Evolutionary conservation across 2,113 vertebrate genomes (phyloP).

Genomic region (Oryzias woworae): DNA sequence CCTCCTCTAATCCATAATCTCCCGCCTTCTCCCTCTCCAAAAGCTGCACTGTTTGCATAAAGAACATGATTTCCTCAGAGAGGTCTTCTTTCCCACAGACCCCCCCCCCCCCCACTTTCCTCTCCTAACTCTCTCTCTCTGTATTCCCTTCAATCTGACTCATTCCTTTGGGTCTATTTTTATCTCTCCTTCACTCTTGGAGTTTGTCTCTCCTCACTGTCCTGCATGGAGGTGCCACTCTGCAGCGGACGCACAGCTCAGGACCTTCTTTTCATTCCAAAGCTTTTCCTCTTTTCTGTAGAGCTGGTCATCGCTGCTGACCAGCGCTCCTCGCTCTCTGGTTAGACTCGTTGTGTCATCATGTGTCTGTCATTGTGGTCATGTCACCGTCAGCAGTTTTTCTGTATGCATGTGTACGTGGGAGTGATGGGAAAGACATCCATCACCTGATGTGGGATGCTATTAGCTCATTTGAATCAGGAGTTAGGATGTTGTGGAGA

Average conservation of each 20-base stretch:
- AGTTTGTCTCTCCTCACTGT: conserved; percentile 21
- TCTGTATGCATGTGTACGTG: conserved; percentile 26
- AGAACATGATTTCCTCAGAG: conserved; percentile 64
- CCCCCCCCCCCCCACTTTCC: conserved; percentile 13
- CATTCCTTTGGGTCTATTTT: conserved; percentile 79
- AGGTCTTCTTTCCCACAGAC: conserved; percentile 41
- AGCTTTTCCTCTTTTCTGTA: conserved; percentile 5
- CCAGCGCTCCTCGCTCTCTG: conserved; percentile 22
- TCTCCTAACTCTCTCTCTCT: conserved; percentile 47
- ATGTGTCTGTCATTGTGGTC: conserved; percentile 15
- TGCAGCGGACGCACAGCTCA: conserved; percentile 44
- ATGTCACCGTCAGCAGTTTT: conserved; percentile 26
- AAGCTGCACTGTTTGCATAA: conserved; percentile 67
- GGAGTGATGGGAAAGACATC: conserved; percentile 5
- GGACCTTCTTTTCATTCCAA: conserved; percentile 29
- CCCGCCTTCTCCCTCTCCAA: conserved; percentile 45
- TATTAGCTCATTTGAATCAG: no score
- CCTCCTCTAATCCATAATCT: conserved; percentile 29
- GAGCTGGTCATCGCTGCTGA: conserved; percentile 26
- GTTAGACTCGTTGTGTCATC: conserved; percentile 34
- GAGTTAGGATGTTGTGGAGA: no score
- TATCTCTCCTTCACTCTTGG: conserved; percentile 52
- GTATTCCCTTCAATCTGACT: conserved; percentile 74
- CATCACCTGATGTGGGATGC: background rate
- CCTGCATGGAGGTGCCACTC: conserved; percentile 62